phyloP scores from a whole-genome alignment of 1,140 invertebrate species.

The Magallana ariakensis region DNA sequence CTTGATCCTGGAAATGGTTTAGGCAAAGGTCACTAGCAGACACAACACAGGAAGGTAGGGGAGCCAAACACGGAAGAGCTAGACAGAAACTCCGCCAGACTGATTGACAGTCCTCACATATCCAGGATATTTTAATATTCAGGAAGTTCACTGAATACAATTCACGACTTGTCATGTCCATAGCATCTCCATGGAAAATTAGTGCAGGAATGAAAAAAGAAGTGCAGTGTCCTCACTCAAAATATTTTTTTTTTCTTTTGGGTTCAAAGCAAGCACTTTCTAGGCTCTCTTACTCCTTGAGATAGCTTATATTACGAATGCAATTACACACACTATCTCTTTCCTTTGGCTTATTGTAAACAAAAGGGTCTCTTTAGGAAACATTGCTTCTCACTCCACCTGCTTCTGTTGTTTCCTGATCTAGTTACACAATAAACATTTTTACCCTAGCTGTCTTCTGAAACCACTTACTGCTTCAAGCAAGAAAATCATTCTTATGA shows the following conservation, averaged over 20 bases:
- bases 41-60: background rate
- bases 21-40: background rate
- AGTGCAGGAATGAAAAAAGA: background rate
- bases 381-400: constrained; percentile 7
- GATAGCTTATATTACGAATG: background rate
- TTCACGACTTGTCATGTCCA: background rate
- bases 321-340: background rate
- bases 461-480: too few species aligned
- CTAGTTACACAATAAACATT: background rate
- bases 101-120: too few species aligned
- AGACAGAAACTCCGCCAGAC: too few species aligned
- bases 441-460: background rate
- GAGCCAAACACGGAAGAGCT: background rate
- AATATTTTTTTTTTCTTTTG: background rate
- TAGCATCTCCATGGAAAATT: background rate
- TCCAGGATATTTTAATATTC: background rate
- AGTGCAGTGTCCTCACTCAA: background rate
- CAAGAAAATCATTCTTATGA: too few species aligned
- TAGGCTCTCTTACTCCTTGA: background rate
- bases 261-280: background rate
- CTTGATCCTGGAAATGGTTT: background rate
- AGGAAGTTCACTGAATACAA: background rate
- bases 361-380: constrained; percentile 2
- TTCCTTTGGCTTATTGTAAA: background rate
- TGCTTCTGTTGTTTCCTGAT: background rate